These are phyloP conservation scores for Mormyrops boulengeri DNA, from an alignment of 2,797 vertebrate species.

Conservation along the genomic window DNA sequence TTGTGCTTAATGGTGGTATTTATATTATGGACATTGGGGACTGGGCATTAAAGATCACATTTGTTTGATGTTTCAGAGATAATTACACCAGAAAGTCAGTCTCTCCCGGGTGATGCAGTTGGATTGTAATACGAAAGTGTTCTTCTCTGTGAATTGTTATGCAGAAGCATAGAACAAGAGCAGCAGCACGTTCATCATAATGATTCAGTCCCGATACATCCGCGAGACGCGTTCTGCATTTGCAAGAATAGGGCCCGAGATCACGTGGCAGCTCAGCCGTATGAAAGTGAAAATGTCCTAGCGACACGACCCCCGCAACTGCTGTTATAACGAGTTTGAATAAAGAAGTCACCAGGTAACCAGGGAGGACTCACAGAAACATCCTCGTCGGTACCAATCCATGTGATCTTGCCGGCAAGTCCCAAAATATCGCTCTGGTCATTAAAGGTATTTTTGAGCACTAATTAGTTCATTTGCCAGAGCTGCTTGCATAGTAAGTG, in stretches of 20 bases:
- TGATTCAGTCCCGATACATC: not conserved
- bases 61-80: not conserved
- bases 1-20: not conserved
- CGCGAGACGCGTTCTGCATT: not conserved
- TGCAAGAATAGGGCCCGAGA: not conserved
- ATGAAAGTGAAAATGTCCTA: not conserved
- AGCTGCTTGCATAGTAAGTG: not conserved
- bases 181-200: not conserved
- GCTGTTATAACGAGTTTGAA: not conserved
- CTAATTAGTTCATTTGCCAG: not conserved
- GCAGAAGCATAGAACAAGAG: not conserved
- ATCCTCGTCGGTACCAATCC: not conserved
- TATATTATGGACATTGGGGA: not conserved
- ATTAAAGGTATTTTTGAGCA: not conserved
- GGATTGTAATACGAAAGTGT: not conserved
- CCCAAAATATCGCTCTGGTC: not conserved
- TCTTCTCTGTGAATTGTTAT: not conserved
- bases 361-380: not conserved
- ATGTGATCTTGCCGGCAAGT: not conserved
- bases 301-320: not conserved
- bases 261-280: not conserved
- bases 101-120: not conserved
- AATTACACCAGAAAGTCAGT: not conserved
- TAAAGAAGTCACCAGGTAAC: not conserved
- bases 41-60: not conserved